A percentile compares a stretch with the other conserved stretches of the same genome.
Evolutionary conservation across 2,113 vertebrate genomes (phyloP).

Genomic region (Turdus rufiventris): DNA sequence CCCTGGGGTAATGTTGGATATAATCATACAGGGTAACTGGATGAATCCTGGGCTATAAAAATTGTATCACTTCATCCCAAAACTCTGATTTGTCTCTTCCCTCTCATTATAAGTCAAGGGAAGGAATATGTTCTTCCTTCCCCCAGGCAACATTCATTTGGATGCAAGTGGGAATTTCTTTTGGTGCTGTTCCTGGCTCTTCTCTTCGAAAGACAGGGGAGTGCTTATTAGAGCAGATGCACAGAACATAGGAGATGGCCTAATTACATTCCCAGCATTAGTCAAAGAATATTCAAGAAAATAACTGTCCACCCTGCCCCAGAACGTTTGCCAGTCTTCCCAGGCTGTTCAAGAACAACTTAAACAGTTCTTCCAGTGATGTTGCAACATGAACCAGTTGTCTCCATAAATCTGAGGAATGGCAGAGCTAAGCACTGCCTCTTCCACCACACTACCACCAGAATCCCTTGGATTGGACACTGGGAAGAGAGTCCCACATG

Average conservation of each 20-base stretch:
- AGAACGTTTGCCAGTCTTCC: background rate
- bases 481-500: background rate
- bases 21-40: background rate
- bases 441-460: background rate
- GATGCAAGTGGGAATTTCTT: conserved; percentile 43
- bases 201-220: background rate
- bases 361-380: background rate
- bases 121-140: conserved; percentile 1
- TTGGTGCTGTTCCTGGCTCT: conserved; percentile 4
- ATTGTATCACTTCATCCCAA: background rate
- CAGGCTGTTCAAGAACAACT: background rate
- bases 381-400: fast-evolving
- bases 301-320: background rate
- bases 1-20: background rate
- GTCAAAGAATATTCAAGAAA: background rate
- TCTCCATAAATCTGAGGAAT: background rate
- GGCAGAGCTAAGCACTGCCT: background rate
- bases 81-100: background rate
- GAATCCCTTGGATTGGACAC: background rate
- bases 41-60: background rate
- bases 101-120: background rate
- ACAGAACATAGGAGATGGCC: background rate
- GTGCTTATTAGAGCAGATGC: conserved; percentile 24
- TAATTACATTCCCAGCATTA: background rate
- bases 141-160: background rate